phyloP scores from a whole-genome alignment of 2,888 invertebrate species.

The Eubasilissa splendida region DNA sequence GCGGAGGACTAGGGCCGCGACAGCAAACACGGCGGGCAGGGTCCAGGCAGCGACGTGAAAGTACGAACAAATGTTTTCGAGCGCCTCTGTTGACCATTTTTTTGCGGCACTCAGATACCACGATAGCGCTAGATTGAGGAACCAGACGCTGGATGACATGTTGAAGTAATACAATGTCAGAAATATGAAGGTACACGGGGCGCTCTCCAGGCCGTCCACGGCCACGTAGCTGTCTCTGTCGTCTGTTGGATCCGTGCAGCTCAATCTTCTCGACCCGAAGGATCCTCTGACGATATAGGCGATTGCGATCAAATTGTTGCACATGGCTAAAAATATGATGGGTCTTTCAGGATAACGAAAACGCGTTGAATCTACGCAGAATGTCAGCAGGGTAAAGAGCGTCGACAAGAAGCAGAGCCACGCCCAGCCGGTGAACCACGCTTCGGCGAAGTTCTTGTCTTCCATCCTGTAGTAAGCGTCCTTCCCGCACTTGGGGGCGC shows the following conservation, averaged over 20 bases:
- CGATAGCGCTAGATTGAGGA: constrained; percentile 89
- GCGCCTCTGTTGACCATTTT: constrained; percentile 94
- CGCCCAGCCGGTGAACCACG: constrained; percentile 85
- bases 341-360: constrained; percentile 96
- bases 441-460: constrained; percentile 80
- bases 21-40: constrained; percentile 87
- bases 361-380: constrained; percentile 89
- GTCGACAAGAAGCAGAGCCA: constrained; percentile 87
- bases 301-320: constrained; percentile 86
- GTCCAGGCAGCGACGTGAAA: constrained; percentile 93
- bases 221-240: constrained; percentile 65
- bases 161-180: constrained; percentile 85
- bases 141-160: constrained; percentile 88
- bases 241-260: constrained; percentile 65
- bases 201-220: constrained; percentile 69
- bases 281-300: constrained; percentile 82
- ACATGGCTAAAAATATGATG: constrained; percentile 90
- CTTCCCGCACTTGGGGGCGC: constrained; percentile 75
- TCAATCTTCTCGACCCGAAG: constrained; percentile 64
- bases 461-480: constrained; percentile 79
- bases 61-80: constrained; percentile 88
- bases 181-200: constrained; percentile 82
- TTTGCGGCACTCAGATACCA: constrained; percentile 93
- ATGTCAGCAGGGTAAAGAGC: constrained; percentile 87
- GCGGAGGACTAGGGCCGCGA: constrained; percentile 84